A percentile compares a stretch with the other conserved stretches of the same genome.
Conservation (phyloP, 2,888 invertebrate genomes). For the Ferrisia virgata region DNA sequence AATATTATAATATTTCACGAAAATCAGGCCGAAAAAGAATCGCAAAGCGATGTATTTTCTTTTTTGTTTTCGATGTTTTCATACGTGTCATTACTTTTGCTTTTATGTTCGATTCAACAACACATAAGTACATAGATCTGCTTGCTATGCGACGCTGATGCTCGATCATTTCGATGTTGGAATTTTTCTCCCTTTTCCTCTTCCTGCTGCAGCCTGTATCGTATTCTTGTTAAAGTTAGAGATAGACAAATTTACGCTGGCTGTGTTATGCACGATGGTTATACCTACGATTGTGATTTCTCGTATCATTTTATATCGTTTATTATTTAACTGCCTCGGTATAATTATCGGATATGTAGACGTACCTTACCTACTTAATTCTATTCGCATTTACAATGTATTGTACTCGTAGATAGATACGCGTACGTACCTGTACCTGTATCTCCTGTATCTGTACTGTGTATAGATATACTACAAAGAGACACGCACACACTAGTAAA, state of each 20-base stretch:
- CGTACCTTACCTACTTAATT: background rate
- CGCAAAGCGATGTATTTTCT: no score
- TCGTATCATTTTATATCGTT: background rate
- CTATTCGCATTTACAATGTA: background rate
- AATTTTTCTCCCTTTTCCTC: background rate
- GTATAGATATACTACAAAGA: no score
- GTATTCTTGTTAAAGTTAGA: no score
- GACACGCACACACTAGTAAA: no score
- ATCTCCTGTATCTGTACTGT: no score
- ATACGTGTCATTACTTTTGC: background rate
- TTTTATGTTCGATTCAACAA: background rate
- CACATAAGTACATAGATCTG: no score
- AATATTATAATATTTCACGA: no score
- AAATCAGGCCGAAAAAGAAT: no score
- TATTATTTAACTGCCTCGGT: slow-evolving; percentile 6
- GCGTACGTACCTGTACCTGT: no score
- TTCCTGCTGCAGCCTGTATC: no score
- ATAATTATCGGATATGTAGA: background rate
- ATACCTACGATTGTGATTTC: background rate
- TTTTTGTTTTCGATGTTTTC: no score
- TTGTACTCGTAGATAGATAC: no score
- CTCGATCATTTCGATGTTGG: background rate
- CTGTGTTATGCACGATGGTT: background rate
- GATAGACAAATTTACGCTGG: background rate
- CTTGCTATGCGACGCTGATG: slow-evolving; percentile 1